Base-by-base conservation (phyloP, 2,888 invertebrate species). In the Laspeyria flexula region DNA sequence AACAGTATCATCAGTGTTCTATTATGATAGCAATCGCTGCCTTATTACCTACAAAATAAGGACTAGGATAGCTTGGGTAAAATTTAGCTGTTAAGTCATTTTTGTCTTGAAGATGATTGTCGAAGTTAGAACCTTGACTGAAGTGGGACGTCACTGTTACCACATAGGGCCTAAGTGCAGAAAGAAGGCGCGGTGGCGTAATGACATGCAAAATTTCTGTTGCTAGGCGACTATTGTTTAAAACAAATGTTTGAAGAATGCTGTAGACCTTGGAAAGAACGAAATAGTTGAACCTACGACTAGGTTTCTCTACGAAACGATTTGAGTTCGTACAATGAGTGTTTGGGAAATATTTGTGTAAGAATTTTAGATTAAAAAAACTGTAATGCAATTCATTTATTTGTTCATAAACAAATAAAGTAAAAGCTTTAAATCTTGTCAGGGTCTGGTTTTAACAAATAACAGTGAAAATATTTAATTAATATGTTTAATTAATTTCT, bases 111-210 rank as follows among this genome's bases (percentile, higher is more conserved):
- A 53, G 45, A 55, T 43, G 34, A 56, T 55, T 64, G 72, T 78
- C 73, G 78, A 79, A 81, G 83, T 85, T 86, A 83, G 85, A 87
- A 79, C 90, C 90, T 91, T 90, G 90, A 83, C 80, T 87, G 88
- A 88, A 90, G 84, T 91, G 78, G 88, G 88, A 86, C 89, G 85
- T 75, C 80, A 76, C 76, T 71, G 78, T 88, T 89, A 89, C 90
- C 84, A 88, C 88, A 88, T 82, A 85, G 87, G 82, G 80, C 84
- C 83, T 88, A 86, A 86, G 81, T 85, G 82, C 79, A 83, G 83
- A 81, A 87, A 87, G 83, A 85, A 86, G 87, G 84, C 79, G 77
- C 71, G 79, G 77, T 85, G 81, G 77, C 71, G 86, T 81, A 86
- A 86, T 71, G 55, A 71, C 60, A 72, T 77, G 74, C 74, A 78